Base-by-base conservation (phyloP, 2,888 invertebrate species). In the Cheilosia impressa region DNA sequence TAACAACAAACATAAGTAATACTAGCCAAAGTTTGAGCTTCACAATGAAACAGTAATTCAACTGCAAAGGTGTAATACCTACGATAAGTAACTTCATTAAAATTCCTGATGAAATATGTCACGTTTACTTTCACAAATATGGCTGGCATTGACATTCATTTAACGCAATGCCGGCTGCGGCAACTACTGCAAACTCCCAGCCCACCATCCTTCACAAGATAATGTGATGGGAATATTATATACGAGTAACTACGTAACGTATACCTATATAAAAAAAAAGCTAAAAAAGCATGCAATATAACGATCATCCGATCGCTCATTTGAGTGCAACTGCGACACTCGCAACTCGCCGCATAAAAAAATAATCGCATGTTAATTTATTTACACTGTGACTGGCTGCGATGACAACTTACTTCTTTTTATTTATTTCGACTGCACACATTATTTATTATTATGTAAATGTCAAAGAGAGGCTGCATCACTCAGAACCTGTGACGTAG, bases 231-330 rank as follows among this genome's bases (percentile, higher is more conserved):
- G 31, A 24, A 3, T 38, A 73, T 41, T 22, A 34, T 19, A 27
- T n/a, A 4, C 15, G 2, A 1, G 9, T 19, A 19, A 4, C 27
- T 27, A 27, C 27, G 27, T 22, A 22, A 17, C 5, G 6, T 1
- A 27, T 31, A 27, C 24, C 19, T 41, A 7, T 0, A 41, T 19
- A 19, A 1, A 19, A n/a, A n/a, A n/a, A n/a, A n/a, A n/a, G n/a
- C n/a, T 52, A 45, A 7, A 41, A n/a, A 41, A 38, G 15, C 50
- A 41, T 53, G 24, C 50, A 66, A 15, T 57, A 43, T 2, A 62
- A 31, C 17, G 53, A 77, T 77, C 77, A 77, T 62, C 68, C 77
- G 77, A 77, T 77, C 52, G 24, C n/a, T 17, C 34, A 15, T 45
- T 75, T 43, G 27, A 66, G 47, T 57, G 75, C 57, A 75, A 13